These are phyloP conservation scores for Salvelinus namaycush DNA, from an alignment of 2,113 vertebrate species.

Conservation along the genomic window DNA sequence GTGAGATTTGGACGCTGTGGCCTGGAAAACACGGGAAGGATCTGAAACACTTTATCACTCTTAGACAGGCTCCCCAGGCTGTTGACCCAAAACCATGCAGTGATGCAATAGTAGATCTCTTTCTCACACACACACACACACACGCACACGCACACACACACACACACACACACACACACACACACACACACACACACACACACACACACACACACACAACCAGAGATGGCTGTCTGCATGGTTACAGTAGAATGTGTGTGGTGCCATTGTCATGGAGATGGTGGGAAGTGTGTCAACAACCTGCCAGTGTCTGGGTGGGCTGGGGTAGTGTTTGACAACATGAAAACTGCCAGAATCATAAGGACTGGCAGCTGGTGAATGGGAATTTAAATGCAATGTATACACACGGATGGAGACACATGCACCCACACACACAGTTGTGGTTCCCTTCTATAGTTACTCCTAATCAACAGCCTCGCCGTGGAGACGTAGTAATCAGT, in stretches of 20 bases:
- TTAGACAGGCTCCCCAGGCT: slow-evolving; percentile 67
- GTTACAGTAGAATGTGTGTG: slow-evolving; percentile 38
- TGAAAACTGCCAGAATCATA: slow-evolving; percentile 37
- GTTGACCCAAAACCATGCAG: slow-evolving; percentile 63
- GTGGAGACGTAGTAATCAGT: slow-evolving; percentile 41
- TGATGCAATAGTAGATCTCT: slow-evolving; percentile 34
- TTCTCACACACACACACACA: background rate
- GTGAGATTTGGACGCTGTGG: slow-evolving; percentile 72
- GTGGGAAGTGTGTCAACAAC: slow-evolving; percentile 51
- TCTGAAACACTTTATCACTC: slow-evolving; percentile 74
- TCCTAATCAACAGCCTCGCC: slow-evolving; percentile 27
- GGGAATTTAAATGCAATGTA: background rate
- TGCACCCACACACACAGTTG: background rate
- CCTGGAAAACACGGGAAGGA: slow-evolving; percentile 74
- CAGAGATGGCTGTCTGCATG: slow-evolving; percentile 13
- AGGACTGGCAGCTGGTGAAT: slow-evolving; percentile 20
- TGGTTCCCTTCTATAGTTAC: slow-evolving; percentile 27
- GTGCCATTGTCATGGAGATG: slow-evolving; percentile 28
- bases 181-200: background rate
- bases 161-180: background rate
- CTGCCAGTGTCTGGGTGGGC: slow-evolving; percentile 40
- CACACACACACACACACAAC: background rate
- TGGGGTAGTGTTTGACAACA: slow-evolving; percentile 37
- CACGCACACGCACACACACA: background rate
- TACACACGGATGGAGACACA: background rate